Base-by-base conservation (phyloP, 2,797 vertebrate species). In the Crenuchus spilurus region DNA sequence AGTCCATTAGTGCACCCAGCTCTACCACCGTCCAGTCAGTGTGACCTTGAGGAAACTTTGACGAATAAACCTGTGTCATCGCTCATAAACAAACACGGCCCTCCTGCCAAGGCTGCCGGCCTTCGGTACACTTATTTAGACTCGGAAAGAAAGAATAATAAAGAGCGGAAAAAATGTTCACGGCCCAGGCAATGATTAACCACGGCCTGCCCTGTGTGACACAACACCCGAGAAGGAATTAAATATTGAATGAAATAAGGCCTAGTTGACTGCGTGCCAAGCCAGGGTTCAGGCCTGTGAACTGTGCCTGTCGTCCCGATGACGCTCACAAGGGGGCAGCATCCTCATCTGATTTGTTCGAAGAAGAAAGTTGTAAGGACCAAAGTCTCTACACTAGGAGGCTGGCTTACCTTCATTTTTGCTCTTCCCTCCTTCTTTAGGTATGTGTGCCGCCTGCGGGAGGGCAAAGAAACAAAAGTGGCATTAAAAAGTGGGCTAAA, bases 381-480 rank as follows among this genome's bases (percentile, higher is more conserved):
- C 26, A 42, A 42, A 62, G 30, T 58, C 28, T 31, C 63, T 49
- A 18, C 26, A 26, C 26, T 10, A 39, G n/a, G 11, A 41, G 41
- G 22, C 22, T 35, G 8, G 89, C 94, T 92, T 91, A 97, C 95
- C 94, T 80, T 95, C 93, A 70, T 92, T 92, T 82, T 87, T 75
- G 84, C 91, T 93, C 83, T 91, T 92, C 26, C 93, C 93, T 87
- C 89, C 88, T 72, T 90, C 94, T 84, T 92, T 95, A 80, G 91
- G 90, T 86, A 93, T 93, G 75, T 93, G 94, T 80, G 94, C 94
- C 80, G 94, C 93, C 93, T 95, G 91, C 22, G 90, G 90, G 22
- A 91, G 89, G 78, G 92, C 74, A 90, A 18, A 79, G 42, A 68
- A 58, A 37, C 6, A 63, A 10, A 63, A 55, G 22, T 60, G 42